These are phyloP conservation scores for Lampropteryx suffumata DNA, from an alignment of 2,888 invertebrate genomes.

Conservation along the genomic window DNA sequence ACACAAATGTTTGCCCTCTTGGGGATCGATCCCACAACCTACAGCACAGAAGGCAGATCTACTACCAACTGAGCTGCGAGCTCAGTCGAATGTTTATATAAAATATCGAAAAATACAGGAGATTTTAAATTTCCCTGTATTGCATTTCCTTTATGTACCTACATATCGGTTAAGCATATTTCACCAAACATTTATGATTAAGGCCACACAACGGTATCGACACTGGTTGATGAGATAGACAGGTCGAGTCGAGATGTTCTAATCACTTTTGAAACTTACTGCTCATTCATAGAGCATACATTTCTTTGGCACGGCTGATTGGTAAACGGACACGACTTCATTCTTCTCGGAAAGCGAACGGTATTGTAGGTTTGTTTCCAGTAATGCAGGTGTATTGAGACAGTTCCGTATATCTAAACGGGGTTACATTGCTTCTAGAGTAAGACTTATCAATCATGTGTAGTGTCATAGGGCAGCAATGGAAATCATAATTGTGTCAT, in stretches of 20 bases:
- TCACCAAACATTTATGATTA: conserved; percentile 26
- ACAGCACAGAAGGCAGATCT: too few species aligned
- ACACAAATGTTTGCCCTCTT: too few species aligned
- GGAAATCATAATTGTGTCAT: too few species aligned
- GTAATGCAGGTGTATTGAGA: conserved; percentile 13
- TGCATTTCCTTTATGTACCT: neutral
- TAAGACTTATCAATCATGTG: too few species aligned
- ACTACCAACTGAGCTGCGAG: too few species aligned
- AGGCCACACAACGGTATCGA: conserved; percentile 36
- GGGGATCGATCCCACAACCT: too few species aligned
- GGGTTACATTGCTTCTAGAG: conserved; percentile 8
- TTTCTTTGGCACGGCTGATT: conserved; percentile 1
- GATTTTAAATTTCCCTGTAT: neutral
- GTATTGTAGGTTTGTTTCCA: conserved; percentile 22
- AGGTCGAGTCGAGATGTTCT: conserved; percentile 4
- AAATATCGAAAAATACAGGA: too few species aligned
- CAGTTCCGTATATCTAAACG: conserved; percentile 12
- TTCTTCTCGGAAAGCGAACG: conserved; percentile 31
- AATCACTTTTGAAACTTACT: conserved; percentile 13
- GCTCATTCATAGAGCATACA: conserved; percentile 6
- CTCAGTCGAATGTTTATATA: too few species aligned
- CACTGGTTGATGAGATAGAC: conserved; percentile 19
- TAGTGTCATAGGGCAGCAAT: too few species aligned
- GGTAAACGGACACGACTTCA: conserved; percentile 32
- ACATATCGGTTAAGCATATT: conserved; percentile 1